Conservation (phyloP, 2,888 invertebrate species). For the Nesidiocoris tenuis region DNA sequence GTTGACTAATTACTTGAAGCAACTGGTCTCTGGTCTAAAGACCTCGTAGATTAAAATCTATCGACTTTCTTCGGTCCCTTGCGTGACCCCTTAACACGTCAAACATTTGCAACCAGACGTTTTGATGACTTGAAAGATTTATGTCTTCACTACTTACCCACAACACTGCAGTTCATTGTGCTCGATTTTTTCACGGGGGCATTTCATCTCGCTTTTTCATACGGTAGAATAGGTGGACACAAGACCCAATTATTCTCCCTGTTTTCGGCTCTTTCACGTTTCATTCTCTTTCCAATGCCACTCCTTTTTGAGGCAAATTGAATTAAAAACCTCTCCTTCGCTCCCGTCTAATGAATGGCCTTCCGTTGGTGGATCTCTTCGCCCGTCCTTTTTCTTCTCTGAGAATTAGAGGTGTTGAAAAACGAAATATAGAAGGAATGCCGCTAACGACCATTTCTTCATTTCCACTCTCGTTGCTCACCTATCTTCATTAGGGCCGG, state of each 20-base stretch:
- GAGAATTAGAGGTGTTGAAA: not conserved
- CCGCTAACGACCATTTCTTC: not conserved
- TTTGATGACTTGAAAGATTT: not conserved
- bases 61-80: not conserved
- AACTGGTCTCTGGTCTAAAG: not conserved
- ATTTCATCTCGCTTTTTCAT: too few species aligned
- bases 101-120: too few species aligned
- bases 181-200: too few species aligned
- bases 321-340: not conserved
- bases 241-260: not conserved
- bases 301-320: not conserved
- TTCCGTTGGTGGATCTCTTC: not conserved
- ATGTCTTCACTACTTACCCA: too few species aligned
- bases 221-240: too few species aligned
- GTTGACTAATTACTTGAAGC: not conserved
- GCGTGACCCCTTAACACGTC: not conserved
- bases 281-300: too few species aligned
- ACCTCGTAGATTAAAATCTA: not conserved
- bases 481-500: too few species aligned
- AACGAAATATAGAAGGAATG: too few species aligned
- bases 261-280: not conserved
- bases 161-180: too few species aligned
- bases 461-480: too few species aligned
- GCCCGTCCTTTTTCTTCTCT: not conserved
- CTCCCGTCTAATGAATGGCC: not conserved